Conservation (phyloP, 37 sponge, comb jelly and placozoan species). For the Beroe forskalii region DNA sequence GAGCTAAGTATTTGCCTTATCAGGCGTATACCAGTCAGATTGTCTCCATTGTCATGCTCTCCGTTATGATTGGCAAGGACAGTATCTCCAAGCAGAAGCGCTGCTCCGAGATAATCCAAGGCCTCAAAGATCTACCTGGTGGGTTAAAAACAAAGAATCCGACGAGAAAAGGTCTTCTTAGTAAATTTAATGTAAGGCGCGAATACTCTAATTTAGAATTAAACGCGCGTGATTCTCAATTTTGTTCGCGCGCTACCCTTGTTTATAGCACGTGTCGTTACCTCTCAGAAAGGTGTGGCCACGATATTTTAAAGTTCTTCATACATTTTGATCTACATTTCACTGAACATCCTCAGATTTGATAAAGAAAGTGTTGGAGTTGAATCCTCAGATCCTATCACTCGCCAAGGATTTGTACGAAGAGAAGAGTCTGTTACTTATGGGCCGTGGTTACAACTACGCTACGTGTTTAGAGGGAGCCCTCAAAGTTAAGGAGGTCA, state of each 20-base stretch:
- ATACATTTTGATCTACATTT: too few relatives aligned
- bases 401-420: conserved; percentile 83
- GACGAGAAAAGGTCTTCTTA: not conserved
- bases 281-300: not conserved
- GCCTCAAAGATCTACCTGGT: conserved; percentile 82
- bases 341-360: conserved; percentile 67
- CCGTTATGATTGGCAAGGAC: conserved; percentile 91
- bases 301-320: too few relatives aligned
- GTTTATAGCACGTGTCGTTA: too few relatives aligned
- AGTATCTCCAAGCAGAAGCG: conserved; percentile 84
- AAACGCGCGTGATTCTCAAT: not conserved
- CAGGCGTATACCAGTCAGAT: conserved; percentile 99
- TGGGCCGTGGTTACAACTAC: conserved; percentile 98
- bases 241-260: too few relatives aligned
- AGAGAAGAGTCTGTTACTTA: conserved; percentile 92
- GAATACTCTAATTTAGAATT: not conserved
- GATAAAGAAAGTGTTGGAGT: conserved; percentile 79
- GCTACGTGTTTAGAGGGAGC: conserved; percentile 99
- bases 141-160: not conserved
- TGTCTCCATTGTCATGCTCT: conserved; percentile 93
- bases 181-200: not conserved
- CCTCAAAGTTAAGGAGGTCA: conserved; percentile 68
- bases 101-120: conserved; percentile 81
- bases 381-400: conserved; percentile 74
- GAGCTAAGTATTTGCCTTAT: too few relatives aligned